These are phyloP conservation scores for Oncorhynchus keta DNA, from an alignment of 2,113 vertebrate species.

Conservation along the genomic window DNA sequence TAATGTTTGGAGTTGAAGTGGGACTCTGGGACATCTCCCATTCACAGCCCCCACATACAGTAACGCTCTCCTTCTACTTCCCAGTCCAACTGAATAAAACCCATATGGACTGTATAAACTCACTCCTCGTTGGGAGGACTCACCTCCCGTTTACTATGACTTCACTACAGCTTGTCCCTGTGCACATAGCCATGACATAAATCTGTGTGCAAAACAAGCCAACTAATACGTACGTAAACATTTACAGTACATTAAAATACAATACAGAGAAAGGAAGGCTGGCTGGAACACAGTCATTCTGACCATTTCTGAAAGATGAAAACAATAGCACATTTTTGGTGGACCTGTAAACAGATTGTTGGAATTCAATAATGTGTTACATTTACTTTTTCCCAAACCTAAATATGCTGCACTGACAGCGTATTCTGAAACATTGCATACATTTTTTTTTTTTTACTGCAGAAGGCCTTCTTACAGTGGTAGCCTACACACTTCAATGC, in stretches of 20 bases:
- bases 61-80: constrained; percentile 21
- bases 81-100: constrained; percentile 39
- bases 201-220: not conserved
- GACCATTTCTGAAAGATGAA: too few species aligned
- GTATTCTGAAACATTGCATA: too few species aligned
- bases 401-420: too few species aligned
- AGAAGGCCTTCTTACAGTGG: too few species aligned
- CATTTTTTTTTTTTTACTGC: too few species aligned
- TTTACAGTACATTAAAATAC: not conserved
- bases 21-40: constrained; percentile 30
- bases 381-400: too few species aligned
- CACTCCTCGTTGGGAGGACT: constrained; percentile 46
- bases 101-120: constrained; percentile 52
- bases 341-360: too few species aligned
- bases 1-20: constrained; percentile 22
- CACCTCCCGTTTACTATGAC: constrained; percentile 47
- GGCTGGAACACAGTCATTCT: not conserved
- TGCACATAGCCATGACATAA: constrained; percentile 41
- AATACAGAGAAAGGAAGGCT: too few species aligned
- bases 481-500: too few species aligned
- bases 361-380: too few species aligned
- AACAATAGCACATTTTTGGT: too few species aligned
- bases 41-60: constrained; percentile 3
- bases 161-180: constrained; percentile 46
- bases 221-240: not conserved